A percentile compares a stretch with the other conserved stretches of the same genome.
These are phyloP conservation scores for Sturnira hondurensis DNA, from an alignment of 2,113 vertebrate species.

Conservation along the genomic window DNA sequence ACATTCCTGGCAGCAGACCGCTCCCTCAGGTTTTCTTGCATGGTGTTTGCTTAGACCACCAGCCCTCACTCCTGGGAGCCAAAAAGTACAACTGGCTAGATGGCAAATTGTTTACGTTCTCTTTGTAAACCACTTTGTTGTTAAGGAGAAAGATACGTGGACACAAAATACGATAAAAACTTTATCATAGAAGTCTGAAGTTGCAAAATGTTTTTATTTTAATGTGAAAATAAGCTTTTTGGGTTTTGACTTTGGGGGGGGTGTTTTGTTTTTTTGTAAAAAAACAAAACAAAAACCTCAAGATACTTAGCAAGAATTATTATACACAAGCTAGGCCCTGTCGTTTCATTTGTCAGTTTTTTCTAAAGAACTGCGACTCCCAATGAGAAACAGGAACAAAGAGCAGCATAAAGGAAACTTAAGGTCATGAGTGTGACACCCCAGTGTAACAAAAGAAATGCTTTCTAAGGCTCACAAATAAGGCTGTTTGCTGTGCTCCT, in stretches of 20 bases:
- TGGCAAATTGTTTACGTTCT: conserved; percentile 54
- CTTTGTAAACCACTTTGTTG: conserved; percentile 65
- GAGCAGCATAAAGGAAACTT: background rate
- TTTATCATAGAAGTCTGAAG: conserved; percentile 78
- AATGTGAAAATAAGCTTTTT: conserved; percentile 82
- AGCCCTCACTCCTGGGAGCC: conserved; percentile 55
- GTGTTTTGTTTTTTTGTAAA: conserved; percentile 73
- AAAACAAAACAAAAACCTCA: conserved; percentile 64
- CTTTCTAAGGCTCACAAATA: conserved; percentile 54
- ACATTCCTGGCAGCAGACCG: conserved; percentile 70
- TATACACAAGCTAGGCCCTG: conserved; percentile 72
- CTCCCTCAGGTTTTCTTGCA: conserved; percentile 64
- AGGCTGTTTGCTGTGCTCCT: conserved; percentile 31
- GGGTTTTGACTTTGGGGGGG: conserved; percentile 23
- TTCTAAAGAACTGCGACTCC: conserved; percentile 28
- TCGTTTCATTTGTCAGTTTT: conserved; percentile 54
- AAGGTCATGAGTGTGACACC: background rate
- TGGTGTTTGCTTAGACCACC: background rate
- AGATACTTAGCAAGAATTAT: conserved; percentile 71
- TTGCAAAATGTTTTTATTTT: conserved; percentile 79
- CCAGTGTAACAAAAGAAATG: background rate
- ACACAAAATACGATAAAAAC: conserved; percentile 80
- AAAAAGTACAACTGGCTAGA: conserved; percentile 62
- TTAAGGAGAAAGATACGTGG: conserved; percentile 71
- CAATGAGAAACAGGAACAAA: conserved; percentile 55